Percentiles rank a stretch among this genome's conserved stretches.
phyloP scores from a whole-genome alignment of 2,797 vertebrate species.

The Muraenolepis orangiensis region DNA sequence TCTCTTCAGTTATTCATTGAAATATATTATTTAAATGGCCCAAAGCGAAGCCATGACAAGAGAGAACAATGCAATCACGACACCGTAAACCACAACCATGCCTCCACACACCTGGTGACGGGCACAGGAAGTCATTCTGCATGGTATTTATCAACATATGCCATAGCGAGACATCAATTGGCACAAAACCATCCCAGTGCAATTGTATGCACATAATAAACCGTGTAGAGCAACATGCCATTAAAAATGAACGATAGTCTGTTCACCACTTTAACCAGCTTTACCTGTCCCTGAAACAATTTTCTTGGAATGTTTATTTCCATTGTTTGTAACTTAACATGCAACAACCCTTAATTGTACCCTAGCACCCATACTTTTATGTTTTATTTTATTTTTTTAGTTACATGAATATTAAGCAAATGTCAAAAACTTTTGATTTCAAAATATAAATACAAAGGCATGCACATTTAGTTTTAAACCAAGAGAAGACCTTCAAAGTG shows the following conservation, averaged over 20 bases:
- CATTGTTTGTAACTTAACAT: neutral
- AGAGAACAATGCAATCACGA: neutral
- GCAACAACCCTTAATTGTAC: neutral
- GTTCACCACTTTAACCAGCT: neutral
- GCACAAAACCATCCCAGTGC: neutral
- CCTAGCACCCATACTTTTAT: neutral
- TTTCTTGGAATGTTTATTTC: no score
- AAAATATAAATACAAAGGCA: no score
- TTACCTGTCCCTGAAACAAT: no score
- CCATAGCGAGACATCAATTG: neutral
- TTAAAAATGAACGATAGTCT: neutral
- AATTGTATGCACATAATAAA: neutral
- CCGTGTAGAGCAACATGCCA: neutral
- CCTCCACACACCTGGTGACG: neutral
- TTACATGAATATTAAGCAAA: neutral
- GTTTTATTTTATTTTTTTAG: no score
- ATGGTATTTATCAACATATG: neutral
- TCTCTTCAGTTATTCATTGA: neutral
- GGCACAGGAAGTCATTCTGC: constrained; percentile 2
- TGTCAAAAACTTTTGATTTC: neutral
- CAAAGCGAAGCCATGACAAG: neutral
- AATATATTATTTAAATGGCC: neutral
- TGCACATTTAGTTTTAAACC: no score
- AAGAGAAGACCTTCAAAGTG: no score
- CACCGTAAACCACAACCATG: neutral